These are phyloP conservation scores for Ligdia adustata DNA, from an alignment of 2,888 invertebrate genomes.

Conservation along the genomic window DNA sequence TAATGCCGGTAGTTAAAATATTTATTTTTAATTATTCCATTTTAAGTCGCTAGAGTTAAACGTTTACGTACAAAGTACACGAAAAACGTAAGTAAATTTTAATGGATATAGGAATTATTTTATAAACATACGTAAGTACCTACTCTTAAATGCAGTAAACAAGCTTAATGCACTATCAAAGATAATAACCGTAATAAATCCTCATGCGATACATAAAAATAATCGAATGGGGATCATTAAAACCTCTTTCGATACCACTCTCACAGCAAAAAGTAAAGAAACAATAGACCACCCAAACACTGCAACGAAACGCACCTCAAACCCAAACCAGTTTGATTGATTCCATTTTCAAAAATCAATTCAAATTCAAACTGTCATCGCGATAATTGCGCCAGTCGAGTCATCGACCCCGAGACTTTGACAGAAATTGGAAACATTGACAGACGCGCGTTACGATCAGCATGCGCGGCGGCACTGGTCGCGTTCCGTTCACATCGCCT, in stretches of 20 bases:
- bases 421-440: slow-evolving; percentile 47
- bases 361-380: slow-evolving; percentile 26
- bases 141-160: too few relatives aligned
- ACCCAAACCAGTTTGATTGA: slow-evolving; percentile 34
- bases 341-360: slow-evolving; percentile 35
- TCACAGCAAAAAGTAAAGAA: slow-evolving; percentile 12
- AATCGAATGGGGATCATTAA: too few relatives aligned
- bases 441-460: slow-evolving; percentile 62
- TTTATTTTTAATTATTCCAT: too few relatives aligned
- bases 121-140: too few relatives aligned
- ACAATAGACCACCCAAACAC: slow-evolving; percentile 34
- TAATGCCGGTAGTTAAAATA: too few relatives aligned
- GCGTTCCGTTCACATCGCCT: slow-evolving; percentile 21
- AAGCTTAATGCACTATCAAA: too few relatives aligned
- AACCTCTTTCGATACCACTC: not conserved
- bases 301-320: slow-evolving; percentile 41
- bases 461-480: slow-evolving; percentile 68
- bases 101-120: too few relatives aligned
- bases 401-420: slow-evolving; percentile 59
- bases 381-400: slow-evolving; percentile 34
- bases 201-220: too few relatives aligned
- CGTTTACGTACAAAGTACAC: too few relatives aligned
- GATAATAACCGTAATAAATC: too few relatives aligned
- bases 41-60: too few relatives aligned
- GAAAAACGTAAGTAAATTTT: too few relatives aligned